phyloP scores from a whole-genome alignment of 2,888 invertebrate genomes.

The Eilema depressum region DNA sequence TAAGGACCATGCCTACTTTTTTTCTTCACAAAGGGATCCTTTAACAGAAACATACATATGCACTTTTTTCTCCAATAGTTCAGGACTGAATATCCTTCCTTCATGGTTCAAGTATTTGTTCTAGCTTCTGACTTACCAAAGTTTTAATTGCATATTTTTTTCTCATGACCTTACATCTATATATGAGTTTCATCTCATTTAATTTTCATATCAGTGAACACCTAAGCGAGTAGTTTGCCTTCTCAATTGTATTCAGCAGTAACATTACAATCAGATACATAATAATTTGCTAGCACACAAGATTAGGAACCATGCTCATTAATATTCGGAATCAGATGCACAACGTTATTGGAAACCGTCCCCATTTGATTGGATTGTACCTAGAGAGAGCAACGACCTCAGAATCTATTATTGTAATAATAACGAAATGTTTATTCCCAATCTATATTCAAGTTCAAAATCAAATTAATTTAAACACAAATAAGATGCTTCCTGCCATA shows the following conservation, averaged over 20 bases:
- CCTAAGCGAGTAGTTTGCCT: neutral
- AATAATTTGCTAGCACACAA: neutral
- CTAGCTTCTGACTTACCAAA: too few relatives aligned
- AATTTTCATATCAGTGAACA: neutral
- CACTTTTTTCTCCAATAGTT: too few relatives aligned
- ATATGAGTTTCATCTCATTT: neutral
- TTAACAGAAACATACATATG: too few relatives aligned
- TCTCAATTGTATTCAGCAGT: neutral
- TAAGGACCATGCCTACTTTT: too few relatives aligned
- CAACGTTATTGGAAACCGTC: neutral
- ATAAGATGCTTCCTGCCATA: neutral
- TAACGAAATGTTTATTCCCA: neutral
- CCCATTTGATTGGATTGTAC: neutral
- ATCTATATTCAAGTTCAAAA: constrained; percentile 2
- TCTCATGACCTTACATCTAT: neutral
- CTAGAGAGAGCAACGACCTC: neutral
- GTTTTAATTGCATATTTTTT: neutral
- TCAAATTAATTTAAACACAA: constrained; percentile 1
- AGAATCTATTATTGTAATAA: neutral
- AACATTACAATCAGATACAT: neutral
- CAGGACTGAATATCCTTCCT: too few relatives aligned
- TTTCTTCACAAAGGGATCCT: too few relatives aligned
- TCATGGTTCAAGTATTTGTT: too few relatives aligned
- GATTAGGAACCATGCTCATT: neutral
- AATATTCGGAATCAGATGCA: neutral